phyloP scores from a whole-genome alignment of 2,797 vertebrate genomes.

The Myotis findleyi region DNA sequence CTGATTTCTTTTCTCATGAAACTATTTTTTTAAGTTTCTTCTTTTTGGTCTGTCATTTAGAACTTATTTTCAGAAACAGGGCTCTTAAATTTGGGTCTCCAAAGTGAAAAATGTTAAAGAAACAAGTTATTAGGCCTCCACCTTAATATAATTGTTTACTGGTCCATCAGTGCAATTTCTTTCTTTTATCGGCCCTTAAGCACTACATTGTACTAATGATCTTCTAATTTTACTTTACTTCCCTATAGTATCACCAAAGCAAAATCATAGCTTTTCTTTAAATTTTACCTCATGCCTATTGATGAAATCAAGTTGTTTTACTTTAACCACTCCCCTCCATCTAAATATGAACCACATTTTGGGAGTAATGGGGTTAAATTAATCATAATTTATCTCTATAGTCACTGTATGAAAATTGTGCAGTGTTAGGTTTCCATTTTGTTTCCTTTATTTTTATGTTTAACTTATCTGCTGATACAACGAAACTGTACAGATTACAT shows the following conservation, averaged over 20 bases:
- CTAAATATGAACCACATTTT: neutral
- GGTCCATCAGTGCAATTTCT: neutral
- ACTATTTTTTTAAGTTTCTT: neutral
- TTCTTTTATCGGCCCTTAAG: neutral
- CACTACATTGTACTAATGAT: neutral
- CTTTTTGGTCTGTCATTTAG: neutral
- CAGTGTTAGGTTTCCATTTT: neutral
- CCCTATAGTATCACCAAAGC: neutral
- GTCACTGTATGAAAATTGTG: neutral
- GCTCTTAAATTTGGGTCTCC: neutral
- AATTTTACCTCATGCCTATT: neutral
- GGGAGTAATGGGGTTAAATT: neutral
- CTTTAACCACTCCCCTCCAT: neutral
- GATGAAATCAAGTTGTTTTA: neutral
- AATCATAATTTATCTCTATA: neutral
- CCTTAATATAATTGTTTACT: neutral
- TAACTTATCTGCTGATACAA: neutral
- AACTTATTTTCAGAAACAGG: neutral
- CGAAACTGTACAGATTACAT: slow-evolving; percentile 9
- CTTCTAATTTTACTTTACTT: neutral
- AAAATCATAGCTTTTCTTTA: neutral
- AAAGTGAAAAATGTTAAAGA: neutral
- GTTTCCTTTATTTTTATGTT: neutral
- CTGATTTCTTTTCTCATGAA: neutral
- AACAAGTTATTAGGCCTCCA: neutral